Evolutionary conservation across 2,113 vertebrate genomes (phyloP), one percentile per base, ranked within the genome.

Genomic region (Oncorhynchus mykiss): DNA sequence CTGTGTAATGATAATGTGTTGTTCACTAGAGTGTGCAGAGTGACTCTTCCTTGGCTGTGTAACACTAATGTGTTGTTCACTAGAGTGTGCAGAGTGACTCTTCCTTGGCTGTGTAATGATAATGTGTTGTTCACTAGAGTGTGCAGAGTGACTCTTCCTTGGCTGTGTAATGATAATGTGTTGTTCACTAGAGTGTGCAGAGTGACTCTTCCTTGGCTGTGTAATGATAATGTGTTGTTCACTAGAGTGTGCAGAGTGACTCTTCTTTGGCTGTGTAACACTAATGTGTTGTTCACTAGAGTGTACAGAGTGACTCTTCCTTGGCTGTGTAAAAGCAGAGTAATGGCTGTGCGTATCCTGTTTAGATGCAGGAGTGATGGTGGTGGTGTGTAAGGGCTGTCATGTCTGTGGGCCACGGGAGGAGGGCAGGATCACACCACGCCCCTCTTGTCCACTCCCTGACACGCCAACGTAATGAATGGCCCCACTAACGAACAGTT

Each of bases 401-500:
- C 76, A 82, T 83, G 86, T 85, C 82, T 87, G 80, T 82, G 86
- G 82, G 82, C 72, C 81, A 81, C 9, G 8, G 39, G 51, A 54
- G 51, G 16, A 54, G 16, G 51, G 13, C 77, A 34, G 80, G 82
- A 79, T 68, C 13, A 4, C 51, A 16, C 51, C 51, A 54, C 51
- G 4, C 14, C 51, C 13, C 16, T 54, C 51, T 14, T 5, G 14
- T 54, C 51, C 75, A 67, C 65, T 88, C 78, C 71, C 86, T 85
- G 89, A 90, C 88, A 84, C 62, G 69, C 76, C 84, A 82, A 81
- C 79, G 77, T 92, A 92, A 93, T 85, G 81, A 90, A 93, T 86
- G 82, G 88, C 79, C 78, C 39, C 3, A 71, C 89, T 93, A 91
- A 93, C 89, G 90, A 93, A 91, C 51, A 81, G 89, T 80, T 88